Percentiles rank a stretch among this genome's conserved stretches.
These are phyloP conservation scores for Harpagoxenus sublaevis DNA, from an alignment of 2,888 invertebrate species.

Conservation along the genomic window DNA sequence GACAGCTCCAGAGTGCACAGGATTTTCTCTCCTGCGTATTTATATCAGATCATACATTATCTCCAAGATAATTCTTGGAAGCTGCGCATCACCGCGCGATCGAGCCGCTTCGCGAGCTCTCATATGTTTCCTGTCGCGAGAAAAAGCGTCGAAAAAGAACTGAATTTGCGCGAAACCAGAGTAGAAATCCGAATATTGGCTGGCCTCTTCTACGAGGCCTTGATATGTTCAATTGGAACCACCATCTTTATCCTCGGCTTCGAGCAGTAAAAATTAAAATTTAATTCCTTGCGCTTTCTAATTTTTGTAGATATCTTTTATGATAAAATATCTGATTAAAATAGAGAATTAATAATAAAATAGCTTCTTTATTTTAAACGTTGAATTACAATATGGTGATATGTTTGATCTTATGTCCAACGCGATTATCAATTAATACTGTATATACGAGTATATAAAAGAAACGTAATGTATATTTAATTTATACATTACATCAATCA, in stretches of 20 bases:
- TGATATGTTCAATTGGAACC: slow-evolving; percentile 83
- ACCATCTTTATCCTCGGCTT: slow-evolving; percentile 63
- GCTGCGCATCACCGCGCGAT: slow-evolving; percentile 62
- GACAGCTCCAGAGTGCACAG: slow-evolving; percentile 34
- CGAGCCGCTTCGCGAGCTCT: slow-evolving; percentile 50
- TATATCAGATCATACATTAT: slow-evolving; percentile 53
- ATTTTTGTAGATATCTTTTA: not conserved
- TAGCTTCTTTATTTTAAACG: not conserved
- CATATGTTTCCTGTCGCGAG: slow-evolving; percentile 52
- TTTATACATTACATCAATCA: not conserved
- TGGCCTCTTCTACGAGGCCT: slow-evolving; percentile 76
- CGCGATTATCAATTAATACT: not conserved
- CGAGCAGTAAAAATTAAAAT: slow-evolving; percentile 16
- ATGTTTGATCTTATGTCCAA: not conserved
- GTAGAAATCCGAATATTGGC: slow-evolving; percentile 77
- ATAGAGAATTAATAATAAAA: not conserved
- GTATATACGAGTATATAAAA: not conserved
- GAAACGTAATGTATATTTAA: not conserved
- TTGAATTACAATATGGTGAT: not conserved
- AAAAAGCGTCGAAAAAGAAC: slow-evolving; percentile 78
- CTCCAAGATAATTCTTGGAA: slow-evolving; percentile 42
- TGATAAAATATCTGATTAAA: not conserved
- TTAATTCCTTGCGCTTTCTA: slow-evolving; percentile 27
- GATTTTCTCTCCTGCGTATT: slow-evolving; percentile 48
- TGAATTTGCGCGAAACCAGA: slow-evolving; percentile 77